Percentiles rank a stretch among this genome's conserved stretches.
Conservation (phyloP, 2,113 vertebrate genomes). For the Girardinichthys multiradiatus region DNA sequence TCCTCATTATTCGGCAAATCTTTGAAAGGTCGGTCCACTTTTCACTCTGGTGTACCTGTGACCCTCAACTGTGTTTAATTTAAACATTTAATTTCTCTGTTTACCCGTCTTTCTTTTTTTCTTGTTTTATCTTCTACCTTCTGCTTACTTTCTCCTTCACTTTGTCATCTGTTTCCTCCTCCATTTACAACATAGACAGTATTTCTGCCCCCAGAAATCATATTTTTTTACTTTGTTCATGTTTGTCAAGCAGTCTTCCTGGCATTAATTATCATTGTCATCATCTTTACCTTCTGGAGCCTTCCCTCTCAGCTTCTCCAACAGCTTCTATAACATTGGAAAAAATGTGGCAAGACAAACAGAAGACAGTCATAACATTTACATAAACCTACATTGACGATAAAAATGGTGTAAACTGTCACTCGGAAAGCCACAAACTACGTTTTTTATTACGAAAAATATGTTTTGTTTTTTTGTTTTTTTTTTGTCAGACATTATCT, state of each 20-base stretch:
- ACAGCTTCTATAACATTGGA: not conserved
- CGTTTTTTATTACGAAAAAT: not conserved
- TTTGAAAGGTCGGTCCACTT: conserved; percentile 88
- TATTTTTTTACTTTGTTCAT: not conserved
- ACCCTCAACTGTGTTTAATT: not conserved
- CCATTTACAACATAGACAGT: not conserved
- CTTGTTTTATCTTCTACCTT: not conserved
- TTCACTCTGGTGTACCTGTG: not conserved
- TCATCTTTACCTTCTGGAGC: not conserved
- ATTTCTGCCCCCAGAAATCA: not conserved
- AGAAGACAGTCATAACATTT: not conserved
- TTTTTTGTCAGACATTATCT: not conserved
- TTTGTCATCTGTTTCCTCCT: not conserved
- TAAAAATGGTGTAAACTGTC: not conserved
- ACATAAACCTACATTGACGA: not conserved
- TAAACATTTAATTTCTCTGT: conserved; percentile 6
- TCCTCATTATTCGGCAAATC: conserved; percentile 88
- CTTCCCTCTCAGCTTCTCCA: not conserved
- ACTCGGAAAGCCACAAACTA: not conserved
- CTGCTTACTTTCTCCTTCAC: not conserved
- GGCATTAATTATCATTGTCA: not conserved
- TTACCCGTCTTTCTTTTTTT: not conserved
- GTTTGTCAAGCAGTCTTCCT: not conserved
- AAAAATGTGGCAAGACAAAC: not conserved
- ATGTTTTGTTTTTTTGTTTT: too few relatives aligned